Evolutionary conservation across 2,888 invertebrate genomes (phyloP).

Genomic region (Tiliacea citrago): DNA sequence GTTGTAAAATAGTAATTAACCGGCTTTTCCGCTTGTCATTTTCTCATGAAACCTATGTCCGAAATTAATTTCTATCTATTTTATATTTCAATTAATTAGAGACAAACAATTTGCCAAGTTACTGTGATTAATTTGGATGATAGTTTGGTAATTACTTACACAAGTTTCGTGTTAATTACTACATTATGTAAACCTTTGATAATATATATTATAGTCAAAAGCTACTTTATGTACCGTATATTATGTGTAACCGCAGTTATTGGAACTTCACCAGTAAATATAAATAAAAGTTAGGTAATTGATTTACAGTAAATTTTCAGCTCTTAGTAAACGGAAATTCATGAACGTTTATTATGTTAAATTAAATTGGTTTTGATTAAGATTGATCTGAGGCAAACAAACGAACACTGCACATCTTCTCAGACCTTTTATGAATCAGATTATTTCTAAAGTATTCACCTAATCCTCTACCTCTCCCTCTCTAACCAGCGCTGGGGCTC

Average conservation of each 20-base stretch:
- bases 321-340: not conserved
- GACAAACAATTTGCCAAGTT: constrained; percentile 38
- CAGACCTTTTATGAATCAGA: not conserved
- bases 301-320: not conserved
- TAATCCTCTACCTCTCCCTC: too few species aligned
- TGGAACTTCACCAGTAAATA: not conserved
- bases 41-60: constrained; percentile 12
- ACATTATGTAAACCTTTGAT: constrained; percentile 13
- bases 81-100: constrained; percentile 42
- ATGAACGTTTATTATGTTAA: not conserved
- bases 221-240: not conserved
- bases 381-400: not conserved
- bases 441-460: not conserved
- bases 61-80: constrained; percentile 26
- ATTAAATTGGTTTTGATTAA: not conserved
- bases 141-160: constrained; percentile 48
- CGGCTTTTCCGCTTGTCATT: constrained; percentile 1
- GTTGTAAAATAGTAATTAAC: not conserved
- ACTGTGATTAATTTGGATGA: constrained; percentile 42
- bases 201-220: not conserved
- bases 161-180: constrained; percentile 41
- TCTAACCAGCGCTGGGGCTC: too few species aligned
- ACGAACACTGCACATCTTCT: not conserved
- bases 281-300: constrained; percentile 2
- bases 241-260: not conserved